Base-by-base conservation (phyloP, 2,113 vertebrate genomes). In the Zeus faber region DNA sequence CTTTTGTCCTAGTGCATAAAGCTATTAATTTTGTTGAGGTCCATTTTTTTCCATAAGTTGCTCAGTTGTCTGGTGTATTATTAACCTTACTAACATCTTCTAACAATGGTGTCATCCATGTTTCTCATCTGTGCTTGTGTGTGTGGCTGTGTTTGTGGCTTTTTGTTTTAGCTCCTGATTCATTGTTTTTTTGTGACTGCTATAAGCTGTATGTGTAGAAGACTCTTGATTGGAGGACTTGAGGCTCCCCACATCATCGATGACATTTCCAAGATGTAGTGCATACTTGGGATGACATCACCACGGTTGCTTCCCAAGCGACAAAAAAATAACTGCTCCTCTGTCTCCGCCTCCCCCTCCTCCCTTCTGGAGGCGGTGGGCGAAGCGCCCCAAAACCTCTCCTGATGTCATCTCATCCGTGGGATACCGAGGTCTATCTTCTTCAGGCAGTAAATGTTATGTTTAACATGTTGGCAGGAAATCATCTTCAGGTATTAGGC, bases 81-180 rank as follows among this genome's bases (percentile, higher is more conserved):
- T 44, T 54, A 62, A 50, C 51, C 21, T 8, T 40, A 75, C 44
- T n/a, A 58, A 29, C 47, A 62, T 56, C 35, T n/a, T 37, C 35
- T 58, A 62, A 64, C 48, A 31, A 4, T 5, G n/a, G 5, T 61
- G 22, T 45, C 33, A 17, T 56, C 4, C 33, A 17, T 43, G 5
- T 22, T n/a, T n/a, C n/a, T n/a, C n/a, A n/a, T n/a, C n/a, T n/a
- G n/a, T n/a, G n/a, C n/a, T 56, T n/a, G 14, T 47, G 9, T 23
- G n/a, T 63, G 25, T 45, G 26, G 43, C 24, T 66, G 26, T 47
- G 0, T 29, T 6, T 35, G 17, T 46, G 11, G 5, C 37, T 50
- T 3, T 31, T 6, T 44, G 13, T 43, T 50, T 7, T 26, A 41
- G 31, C 25, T 2, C 8, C n/a, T 14, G 37, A 11, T 6, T 29